A percentile compares a stretch with the other conserved stretches of the same genome.
These are phyloP conservation scores for Drosophila sechellia DNA, from an alignment of 1,140 invertebrate species.

Conservation along the genomic window DNA sequence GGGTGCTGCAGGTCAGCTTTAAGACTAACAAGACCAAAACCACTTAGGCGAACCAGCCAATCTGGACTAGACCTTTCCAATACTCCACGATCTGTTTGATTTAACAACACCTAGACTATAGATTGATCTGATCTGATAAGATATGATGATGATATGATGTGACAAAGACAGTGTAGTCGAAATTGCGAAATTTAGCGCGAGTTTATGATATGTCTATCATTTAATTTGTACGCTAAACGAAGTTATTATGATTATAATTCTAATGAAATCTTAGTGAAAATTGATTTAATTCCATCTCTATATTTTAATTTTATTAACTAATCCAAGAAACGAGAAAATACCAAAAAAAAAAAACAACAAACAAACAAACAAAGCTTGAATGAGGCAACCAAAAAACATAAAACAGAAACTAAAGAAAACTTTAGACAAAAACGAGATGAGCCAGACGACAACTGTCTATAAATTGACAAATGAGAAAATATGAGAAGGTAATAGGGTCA, in stretches of 20 bases:
- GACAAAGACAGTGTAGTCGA: conserved; percentile 58
- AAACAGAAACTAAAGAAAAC: conserved; percentile 39
- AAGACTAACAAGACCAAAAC: conserved; percentile 91
- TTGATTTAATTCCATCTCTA: conserved; percentile 62
- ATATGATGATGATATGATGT: conserved; percentile 31
- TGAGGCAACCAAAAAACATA: conserved; percentile 59
- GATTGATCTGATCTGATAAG: conserved; percentile 14
- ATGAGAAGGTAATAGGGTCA: conserved; percentile 2
- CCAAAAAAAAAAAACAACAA: conserved; percentile 8
- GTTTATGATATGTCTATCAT: conserved; percentile 22
- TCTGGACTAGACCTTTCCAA: conserved; percentile 30
- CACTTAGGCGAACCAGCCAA: conserved; percentile 59
- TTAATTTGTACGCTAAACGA: conserved; percentile 67
- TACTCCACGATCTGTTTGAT: conserved; percentile 53
- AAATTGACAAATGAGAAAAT: conserved; percentile 52
- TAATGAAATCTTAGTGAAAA: conserved; percentile 77
- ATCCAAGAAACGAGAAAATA: conserved; percentile 17
- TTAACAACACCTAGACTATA: conserved; percentile 29
- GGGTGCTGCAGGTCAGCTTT: conserved; percentile 96
- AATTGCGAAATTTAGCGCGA: conserved; percentile 44
- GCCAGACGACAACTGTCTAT: conserved; percentile 66
- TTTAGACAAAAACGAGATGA: conserved; percentile 40
- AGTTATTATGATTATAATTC: conserved; percentile 65
- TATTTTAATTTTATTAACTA: conserved; percentile 52
- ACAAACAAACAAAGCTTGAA: conserved; percentile 65